A percentile compares a stretch with the other conserved stretches of the same genome.
phyloP scores from a whole-genome alignment of 2,888 invertebrate genomes.

The Eudasyphora cyanicolor region DNA sequence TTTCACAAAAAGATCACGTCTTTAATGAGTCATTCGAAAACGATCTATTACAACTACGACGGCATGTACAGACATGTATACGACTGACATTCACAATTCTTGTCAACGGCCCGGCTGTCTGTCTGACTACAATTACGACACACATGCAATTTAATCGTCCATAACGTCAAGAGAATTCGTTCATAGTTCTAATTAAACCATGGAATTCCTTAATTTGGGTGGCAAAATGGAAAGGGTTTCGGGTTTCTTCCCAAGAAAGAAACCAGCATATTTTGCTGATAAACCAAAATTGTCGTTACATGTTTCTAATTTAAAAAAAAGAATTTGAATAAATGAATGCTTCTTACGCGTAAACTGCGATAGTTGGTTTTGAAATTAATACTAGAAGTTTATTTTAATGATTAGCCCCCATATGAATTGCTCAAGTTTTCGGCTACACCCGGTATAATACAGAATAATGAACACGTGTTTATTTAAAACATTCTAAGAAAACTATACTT shows the following conservation, averaged over 20 bases:
- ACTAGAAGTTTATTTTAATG: neutral
- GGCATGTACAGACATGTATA: neutral
- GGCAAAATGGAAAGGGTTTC: constrained; percentile 10
- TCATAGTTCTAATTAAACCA: constrained; percentile 6
- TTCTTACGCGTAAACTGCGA: neutral
- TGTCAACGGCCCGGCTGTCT: neutral
- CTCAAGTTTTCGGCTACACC: too few relatives aligned
- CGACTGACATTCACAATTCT: neutral
- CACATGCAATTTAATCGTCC: neutral
- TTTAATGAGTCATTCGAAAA: constrained; percentile 69
- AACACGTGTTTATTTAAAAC: neutral
- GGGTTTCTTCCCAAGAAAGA: neutral
- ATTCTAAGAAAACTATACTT: too few relatives aligned
- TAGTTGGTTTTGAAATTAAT: neutral
- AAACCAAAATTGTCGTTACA: neutral
- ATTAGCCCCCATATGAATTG: neutral
- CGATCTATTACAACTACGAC: constrained; percentile 49
- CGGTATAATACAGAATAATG: too few relatives aligned
- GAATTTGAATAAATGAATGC: neutral
- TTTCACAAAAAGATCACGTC: constrained; percentile 63
- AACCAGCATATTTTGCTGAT: constrained; percentile 6
- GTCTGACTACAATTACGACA: constrained; percentile 47
- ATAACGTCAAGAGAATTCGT: neutral
- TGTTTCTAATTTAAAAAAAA: constrained; percentile 21
- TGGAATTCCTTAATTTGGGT: neutral